phyloP scores from a whole-genome alignment of 2,888 invertebrate genomes.

The Halictus quadricinctus region DNA sequence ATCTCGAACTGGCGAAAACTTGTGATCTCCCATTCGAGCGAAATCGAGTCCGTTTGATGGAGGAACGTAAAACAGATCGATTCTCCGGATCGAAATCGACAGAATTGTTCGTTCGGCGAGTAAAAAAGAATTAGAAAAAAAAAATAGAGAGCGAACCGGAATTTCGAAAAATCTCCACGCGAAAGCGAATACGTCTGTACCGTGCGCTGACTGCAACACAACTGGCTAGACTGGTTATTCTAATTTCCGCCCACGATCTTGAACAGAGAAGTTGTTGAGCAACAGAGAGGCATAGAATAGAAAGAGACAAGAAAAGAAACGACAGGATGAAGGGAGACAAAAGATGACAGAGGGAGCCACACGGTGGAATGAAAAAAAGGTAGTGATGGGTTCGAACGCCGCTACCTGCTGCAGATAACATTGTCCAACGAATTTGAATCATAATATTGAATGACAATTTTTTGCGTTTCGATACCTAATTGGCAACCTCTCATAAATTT shows the following conservation, averaged over 20 bases:
- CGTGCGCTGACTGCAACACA: conserved; percentile 67
- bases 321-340: conserved; percentile 23
- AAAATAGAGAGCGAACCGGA: neutral
- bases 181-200: conserved; percentile 49
- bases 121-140: neutral
- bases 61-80: neutral
- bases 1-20: conserved; percentile 22
- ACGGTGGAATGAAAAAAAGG: conserved; percentile 33
- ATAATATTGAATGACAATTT: neutral
- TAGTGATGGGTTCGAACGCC: conserved; percentile 33
- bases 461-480: neutral
- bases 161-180: conserved; percentile 23
- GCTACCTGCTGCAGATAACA: conserved; percentile 13
- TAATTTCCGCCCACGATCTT: conserved; percentile 78
- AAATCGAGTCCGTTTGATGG: neutral
- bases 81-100: neutral
- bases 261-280: conserved; percentile 40
- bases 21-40: conserved; percentile 39
- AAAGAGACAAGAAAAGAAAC: conserved; percentile 32
- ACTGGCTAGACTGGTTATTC: conserved; percentile 78
- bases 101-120: conserved; percentile 7
- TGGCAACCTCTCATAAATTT: neutral
- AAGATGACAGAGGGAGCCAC: conserved; percentile 51
- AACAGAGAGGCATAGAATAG: conserved; percentile 26
- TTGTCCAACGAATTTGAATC: neutral